Evolutionary conservation across 2,888 invertebrate genomes (phyloP).

Genomic region (Cyclophora albipunctata): DNA sequence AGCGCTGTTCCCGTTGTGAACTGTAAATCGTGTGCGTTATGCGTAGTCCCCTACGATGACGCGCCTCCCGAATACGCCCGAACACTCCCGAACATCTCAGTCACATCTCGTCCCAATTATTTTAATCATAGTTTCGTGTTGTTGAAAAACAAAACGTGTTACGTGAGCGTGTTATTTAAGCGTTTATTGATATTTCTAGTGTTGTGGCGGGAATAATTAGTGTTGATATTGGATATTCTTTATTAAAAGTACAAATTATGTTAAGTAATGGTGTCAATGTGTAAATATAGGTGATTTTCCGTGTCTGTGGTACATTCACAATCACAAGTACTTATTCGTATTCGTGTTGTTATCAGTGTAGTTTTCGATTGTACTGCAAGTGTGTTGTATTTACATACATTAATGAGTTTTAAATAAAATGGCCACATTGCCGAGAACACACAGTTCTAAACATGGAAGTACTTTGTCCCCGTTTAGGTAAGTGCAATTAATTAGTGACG

Average conservation of each 20-base stretch:
- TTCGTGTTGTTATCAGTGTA: too few species aligned
- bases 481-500: slow-evolving; percentile 10
- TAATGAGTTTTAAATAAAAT: slow-evolving; percentile 26
- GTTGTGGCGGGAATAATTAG: too few species aligned
- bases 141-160: slow-evolving; percentile 20
- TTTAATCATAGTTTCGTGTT: slow-evolving; percentile 41
- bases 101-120: slow-evolving; percentile 39
- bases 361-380: too few species aligned
- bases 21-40: slow-evolving; percentile 18
- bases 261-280: too few species aligned
- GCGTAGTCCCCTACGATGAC: slow-evolving; percentile 25
- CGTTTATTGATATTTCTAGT: too few species aligned
- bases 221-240: too few species aligned
- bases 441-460: slow-evolving; percentile 53
- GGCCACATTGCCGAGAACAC: slow-evolving; percentile 67
- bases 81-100: slow-evolving; percentile 24
- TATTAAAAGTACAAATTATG: too few species aligned
- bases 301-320: too few species aligned
- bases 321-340: too few species aligned
- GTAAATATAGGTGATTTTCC: too few species aligned
- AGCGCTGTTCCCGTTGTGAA: slow-evolving; percentile 11
- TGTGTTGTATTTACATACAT: too few species aligned
- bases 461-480: slow-evolving; percentile 61
- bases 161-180: slow-evolving; percentile 1
- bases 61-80: slow-evolving; percentile 35